These are phyloP conservation scores for Homarus americanus DNA, from an alignment of 1,140 invertebrate species.

Conservation along the genomic window DNA sequence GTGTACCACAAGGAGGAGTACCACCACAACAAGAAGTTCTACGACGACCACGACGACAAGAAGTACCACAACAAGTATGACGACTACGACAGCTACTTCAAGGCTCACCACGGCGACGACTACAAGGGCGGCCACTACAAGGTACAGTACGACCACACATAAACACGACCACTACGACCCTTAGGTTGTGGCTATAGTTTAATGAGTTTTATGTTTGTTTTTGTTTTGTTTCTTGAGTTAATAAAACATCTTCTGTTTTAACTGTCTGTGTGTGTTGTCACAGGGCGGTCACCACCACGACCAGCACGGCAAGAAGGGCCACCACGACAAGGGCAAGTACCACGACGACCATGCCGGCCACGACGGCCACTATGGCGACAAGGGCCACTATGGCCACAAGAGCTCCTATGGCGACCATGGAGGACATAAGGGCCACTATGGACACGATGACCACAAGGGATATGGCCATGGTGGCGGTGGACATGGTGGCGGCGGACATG, in stretches of 20 bases:
- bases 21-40: constrained; percentile 73
- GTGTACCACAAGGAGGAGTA: constrained; percentile 75
- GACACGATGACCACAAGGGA: constrained; percentile 65
- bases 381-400: constrained; percentile 53
- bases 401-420: constrained; percentile 56
- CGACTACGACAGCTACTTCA: constrained; percentile 66
- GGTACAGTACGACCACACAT: constrained; percentile 32
- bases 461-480: constrained; percentile 44
- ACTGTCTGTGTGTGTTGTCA: constrained; percentile 47
- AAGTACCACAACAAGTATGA: constrained; percentile 68
- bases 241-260: too few species aligned
- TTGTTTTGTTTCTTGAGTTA: too few species aligned
- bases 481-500: constrained; percentile 36
- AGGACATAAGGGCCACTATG: constrained; percentile 59
- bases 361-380: constrained; percentile 51
- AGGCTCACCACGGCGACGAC: constrained; percentile 65
- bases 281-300: constrained; percentile 16
- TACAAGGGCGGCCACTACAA: constrained; percentile 62
- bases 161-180: constrained; percentile 44
- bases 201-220: constrained; percentile 37
- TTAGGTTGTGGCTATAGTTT: constrained; percentile 47
- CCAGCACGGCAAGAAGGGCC: constrained; percentile 64
- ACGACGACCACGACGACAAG: constrained; percentile 72
- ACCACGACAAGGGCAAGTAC: constrained; percentile 44
- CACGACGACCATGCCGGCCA: constrained; percentile 62